Conservation (phyloP, 2,113 vertebrate species). For the Grammomys dolichurus region DNA sequence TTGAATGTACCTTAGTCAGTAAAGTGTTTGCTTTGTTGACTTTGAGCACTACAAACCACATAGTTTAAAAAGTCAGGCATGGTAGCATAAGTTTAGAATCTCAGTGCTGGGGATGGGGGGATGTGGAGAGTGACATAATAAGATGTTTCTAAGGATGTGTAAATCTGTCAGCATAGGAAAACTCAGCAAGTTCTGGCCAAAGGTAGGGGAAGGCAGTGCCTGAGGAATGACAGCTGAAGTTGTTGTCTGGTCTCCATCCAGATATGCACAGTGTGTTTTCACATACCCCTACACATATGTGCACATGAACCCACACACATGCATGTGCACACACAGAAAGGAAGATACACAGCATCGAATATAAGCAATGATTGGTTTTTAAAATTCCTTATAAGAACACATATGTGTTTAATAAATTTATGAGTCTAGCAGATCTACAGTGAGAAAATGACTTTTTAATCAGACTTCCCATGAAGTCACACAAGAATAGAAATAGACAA, state of each 20-base stretch:
- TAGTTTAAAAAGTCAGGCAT: neutral
- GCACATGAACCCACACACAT: neutral
- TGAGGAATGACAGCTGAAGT: neutral
- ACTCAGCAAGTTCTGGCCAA: neutral
- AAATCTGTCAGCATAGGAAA: too few relatives aligned
- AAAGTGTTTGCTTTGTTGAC: neutral
- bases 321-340: neutral
- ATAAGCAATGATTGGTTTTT: neutral
- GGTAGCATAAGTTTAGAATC: neutral
- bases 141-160: neutral
- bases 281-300: neutral
- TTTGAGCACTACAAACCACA: neutral
- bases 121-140: too few relatives aligned
- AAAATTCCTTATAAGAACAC: conserved; percentile 2
- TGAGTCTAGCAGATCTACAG: conserved; percentile 5
- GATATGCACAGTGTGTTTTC: neutral
- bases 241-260: neutral
- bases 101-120: neutral
- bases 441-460: conserved; percentile 62
- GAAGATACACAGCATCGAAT: conserved; percentile 8
- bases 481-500: conserved; percentile 48
- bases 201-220: neutral
- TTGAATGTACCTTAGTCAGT: neutral
- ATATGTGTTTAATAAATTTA: conserved; percentile 29
- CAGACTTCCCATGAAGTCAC: conserved; percentile 59